Evolutionary conservation across 2,797 vertebrate genomes (phyloP).

Genomic region (Masticophis lateralis): DNA sequence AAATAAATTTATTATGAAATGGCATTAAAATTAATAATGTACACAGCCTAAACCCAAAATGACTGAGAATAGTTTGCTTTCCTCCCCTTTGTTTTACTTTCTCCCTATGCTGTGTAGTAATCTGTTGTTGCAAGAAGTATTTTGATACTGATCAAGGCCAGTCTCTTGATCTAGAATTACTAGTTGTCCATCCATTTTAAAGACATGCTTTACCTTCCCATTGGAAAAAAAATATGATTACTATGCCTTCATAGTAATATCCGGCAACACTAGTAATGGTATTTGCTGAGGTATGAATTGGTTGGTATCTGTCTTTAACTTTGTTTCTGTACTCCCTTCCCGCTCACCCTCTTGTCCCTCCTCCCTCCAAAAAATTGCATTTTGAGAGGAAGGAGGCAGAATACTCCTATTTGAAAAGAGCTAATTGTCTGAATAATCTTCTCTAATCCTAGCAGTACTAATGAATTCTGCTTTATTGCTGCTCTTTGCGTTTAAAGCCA

Average conservation of each 20-base stretch:
- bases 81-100: background rate
- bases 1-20: background rate
- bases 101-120: background rate
- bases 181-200: background rate
- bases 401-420: background rate
- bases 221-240: background rate
- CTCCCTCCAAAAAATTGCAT: background rate
- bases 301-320: background rate
- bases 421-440: slow-evolving; percentile 41
- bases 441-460: slow-evolving; percentile 60
- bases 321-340: background rate
- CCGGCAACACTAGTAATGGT: background rate
- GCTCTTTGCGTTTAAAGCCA: slow-evolving; percentile 56
- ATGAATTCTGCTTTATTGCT: slow-evolving; percentile 58
- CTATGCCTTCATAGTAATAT: background rate
- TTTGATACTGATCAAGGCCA: background rate
- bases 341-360: no score
- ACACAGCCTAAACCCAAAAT: background rate
- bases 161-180: background rate
- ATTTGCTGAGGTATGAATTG: background rate
- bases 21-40: background rate
- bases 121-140: background rate
- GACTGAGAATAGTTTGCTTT: background rate
- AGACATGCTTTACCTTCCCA: background rate
- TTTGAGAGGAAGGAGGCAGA: background rate